A percentile compares a stretch with the other conserved stretches of the same genome.
Evolutionary conservation across 2,888 invertebrate genomes (phyloP).

Genomic region (Cerceris ruficornis): DNA sequence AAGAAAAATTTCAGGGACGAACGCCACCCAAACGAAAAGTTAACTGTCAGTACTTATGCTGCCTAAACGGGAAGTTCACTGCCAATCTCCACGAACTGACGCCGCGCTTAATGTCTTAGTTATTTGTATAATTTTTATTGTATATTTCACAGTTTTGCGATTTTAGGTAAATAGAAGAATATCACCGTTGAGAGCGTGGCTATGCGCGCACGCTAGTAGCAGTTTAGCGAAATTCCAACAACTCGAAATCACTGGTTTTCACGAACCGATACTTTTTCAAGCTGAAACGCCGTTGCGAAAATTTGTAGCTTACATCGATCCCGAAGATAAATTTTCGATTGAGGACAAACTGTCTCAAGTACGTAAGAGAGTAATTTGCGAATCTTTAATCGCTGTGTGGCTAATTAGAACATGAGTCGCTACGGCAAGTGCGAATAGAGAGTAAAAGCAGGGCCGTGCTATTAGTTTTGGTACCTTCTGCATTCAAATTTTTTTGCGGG

Average conservation of each 20-base stretch:
- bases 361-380: conserved; percentile 53
- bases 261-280: conserved; percentile 91
- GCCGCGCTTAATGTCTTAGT: background rate
- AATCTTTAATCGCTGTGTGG: background rate
- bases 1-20: too few species aligned
- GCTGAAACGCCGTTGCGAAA: conserved; percentile 93
- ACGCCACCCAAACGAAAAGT: too few species aligned
- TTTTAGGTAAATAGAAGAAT: conserved; percentile 88
- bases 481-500: too few species aligned
- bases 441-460: too few species aligned
- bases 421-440: too few species aligned
- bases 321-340: conserved; percentile 92
- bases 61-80: too few species aligned
- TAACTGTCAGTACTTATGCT: too few species aligned
- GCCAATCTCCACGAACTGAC: too few species aligned
- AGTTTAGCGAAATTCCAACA: conserved; percentile 92
- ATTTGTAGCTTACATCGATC: conserved; percentile 97
- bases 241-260: conserved; percentile 85
- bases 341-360: conserved; percentile 98
- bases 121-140: background rate
- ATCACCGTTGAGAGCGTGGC: conserved; percentile 95
- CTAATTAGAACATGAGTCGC: too few species aligned
- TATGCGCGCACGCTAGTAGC: conserved; percentile 92
- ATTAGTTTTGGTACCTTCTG: too few species aligned
- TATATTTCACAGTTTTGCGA: background rate